Base-by-base conservation (phyloP, 1,140 invertebrate genomes). In the Aporrectodea caliginosa region DNA sequence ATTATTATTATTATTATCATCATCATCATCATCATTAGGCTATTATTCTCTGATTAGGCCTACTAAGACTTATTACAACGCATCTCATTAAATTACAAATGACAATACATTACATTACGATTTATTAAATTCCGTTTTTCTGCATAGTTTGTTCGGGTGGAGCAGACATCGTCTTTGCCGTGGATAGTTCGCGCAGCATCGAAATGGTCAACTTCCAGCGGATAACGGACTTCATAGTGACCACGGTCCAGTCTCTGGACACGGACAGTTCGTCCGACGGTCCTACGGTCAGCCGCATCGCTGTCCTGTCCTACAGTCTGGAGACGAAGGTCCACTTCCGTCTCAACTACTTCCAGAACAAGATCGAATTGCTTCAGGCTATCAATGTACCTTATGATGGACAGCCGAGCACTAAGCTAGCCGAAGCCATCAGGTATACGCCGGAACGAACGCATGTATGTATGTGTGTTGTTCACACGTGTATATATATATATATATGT, bases 341-440 rank as follows among this genome's bases (percentile, higher is more conserved):
- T 22, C 43, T 58, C 6, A 58, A 58, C 43, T 12, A 22, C 43
- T 58, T 12, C 43, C 43, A 22, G 43, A 22, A 58, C 34, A 76
- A 58, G 31, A 68, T 43, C 32, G 43, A 68, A 2, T 33, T 74
- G 27, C 75, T 76, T 12, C 35, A 43, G 43, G 75, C 75, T 35
- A 14, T 35, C 35, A 76, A 76, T 43, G 75, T 74, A 14, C 73
- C 73, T 6, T 74, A 32, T 33, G 31, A 0, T 0, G 16, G 30
- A 0, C 30, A 33, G 2, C 16, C 29, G 33, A 74, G 30, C n/a
- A 32, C 30, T 33, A 32, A 74, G n/a, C 27, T n/a, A 6, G 73
- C 6, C 6, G 33, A 31, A 0, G 73, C 73, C 0, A 31, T 74
- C n/a, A 74, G 73, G 73, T 74, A 32, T 33, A n/a, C 6, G 1